Conservation (phyloP, 30 jellyfish, hydroid and myxozoan genomes). For the Aurelia sp. region DNA sequence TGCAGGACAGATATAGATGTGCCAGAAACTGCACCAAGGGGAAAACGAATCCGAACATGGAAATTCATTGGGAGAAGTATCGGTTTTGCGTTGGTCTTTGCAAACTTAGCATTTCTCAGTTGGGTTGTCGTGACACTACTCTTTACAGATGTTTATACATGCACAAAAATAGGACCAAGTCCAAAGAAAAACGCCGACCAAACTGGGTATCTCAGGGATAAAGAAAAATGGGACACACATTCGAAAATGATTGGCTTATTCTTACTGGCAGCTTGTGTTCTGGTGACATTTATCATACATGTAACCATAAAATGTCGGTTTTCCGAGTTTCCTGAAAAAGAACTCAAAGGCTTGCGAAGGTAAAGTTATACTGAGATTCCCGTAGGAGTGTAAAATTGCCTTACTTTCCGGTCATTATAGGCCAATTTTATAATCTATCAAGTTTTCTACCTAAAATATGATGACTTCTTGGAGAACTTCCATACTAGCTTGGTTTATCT, state of each 20-base stretch:
- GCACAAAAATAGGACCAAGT: constrained; percentile 36
- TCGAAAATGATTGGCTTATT: constrained; percentile 29
- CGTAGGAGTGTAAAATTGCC: not conserved
- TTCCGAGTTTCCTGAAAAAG: constrained; percentile 37
- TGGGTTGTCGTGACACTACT: constrained; percentile 28
- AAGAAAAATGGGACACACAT: constrained; percentile 2
- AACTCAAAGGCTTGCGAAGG: constrained; percentile 50
- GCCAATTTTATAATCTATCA: not conserved
- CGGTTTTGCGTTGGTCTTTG: not conserved
- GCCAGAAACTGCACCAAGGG: not conserved
- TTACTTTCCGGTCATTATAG: not conserved
- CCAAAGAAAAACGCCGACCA: not conserved
- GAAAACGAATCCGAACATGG: not conserved
- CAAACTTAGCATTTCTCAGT: constrained; percentile 5
- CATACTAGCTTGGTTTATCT: too few species aligned
- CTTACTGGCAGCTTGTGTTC: constrained; percentile 9
- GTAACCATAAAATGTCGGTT: constrained; percentile 27
- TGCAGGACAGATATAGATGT: constrained; percentile 25
- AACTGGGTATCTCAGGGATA: not conserved
- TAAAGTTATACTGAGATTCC: not conserved
- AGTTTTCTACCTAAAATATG: not conserved
- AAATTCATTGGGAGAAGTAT: not conserved
- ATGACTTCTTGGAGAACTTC: too few species aligned
- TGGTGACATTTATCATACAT: not conserved
- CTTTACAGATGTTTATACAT: constrained; percentile 19